Evolutionary conservation across 2,113 vertebrate species (phyloP).

Genomic region (Dolichallabes microphthalmus): DNA sequence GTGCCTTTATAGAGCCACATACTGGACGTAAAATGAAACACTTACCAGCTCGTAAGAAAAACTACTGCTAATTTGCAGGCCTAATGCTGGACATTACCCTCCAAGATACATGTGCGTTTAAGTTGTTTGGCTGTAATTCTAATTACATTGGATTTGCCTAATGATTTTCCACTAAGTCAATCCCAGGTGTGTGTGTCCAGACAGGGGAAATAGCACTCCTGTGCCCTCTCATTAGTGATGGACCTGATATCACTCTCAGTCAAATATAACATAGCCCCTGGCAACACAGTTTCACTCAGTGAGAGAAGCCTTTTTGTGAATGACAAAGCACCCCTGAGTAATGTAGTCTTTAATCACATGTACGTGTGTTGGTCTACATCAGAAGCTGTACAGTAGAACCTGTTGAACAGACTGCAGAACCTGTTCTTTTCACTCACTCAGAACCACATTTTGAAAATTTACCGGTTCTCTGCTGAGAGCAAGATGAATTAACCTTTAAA

Average conservation of each 20-base stretch:
- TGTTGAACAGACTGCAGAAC: slow-evolving; percentile 3
- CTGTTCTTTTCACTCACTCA: slow-evolving; percentile 16
- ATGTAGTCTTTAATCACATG: slow-evolving; percentile 44
- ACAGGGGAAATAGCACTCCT: slow-evolving; percentile 57
- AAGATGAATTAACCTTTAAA: slow-evolving; percentile 36
- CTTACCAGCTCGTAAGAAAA: slow-evolving; percentile 44
- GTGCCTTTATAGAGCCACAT: slow-evolving; percentile 10
- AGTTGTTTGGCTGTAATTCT: slow-evolving; percentile 59
- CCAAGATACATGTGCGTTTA: slow-evolving; percentile 45
- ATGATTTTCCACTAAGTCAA: slow-evolving; percentile 65
- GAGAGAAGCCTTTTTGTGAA: background rate
- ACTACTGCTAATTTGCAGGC: slow-evolving; percentile 63
- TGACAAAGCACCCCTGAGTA: slow-evolving; percentile 41
- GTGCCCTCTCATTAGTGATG: slow-evolving; percentile 42
- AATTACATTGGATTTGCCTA: slow-evolving; percentile 73
- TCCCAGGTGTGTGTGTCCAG: slow-evolving; percentile 58
- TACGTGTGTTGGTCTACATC: slow-evolving; percentile 9
- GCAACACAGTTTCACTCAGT: slow-evolving; percentile 6
- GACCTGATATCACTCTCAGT: slow-evolving; percentile 31
- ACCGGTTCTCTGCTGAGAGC: slow-evolving; percentile 15
- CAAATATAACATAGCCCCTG: slow-evolving; percentile 16
- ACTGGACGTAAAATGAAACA: slow-evolving; percentile 35
- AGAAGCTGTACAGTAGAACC: background rate
- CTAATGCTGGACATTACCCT: slow-evolving; percentile 65
- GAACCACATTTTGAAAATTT: background rate